Base-by-base conservation (phyloP, 2,113 vertebrate genomes). In the Albula glossodonta region DNA sequence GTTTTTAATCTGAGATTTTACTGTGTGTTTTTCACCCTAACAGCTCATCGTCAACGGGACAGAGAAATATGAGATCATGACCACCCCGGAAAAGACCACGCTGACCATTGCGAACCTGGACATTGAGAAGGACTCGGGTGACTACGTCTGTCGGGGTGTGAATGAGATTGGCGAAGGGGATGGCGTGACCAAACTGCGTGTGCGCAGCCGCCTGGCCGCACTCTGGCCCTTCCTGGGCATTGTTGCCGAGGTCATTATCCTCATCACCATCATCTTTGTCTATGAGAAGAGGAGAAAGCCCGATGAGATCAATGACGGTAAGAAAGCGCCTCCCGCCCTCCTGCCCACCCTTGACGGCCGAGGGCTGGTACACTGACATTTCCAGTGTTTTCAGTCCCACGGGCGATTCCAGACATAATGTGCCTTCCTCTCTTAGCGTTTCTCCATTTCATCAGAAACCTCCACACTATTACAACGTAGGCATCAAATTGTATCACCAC, bases 221-320 rank as follows among this genome's bases (percentile, higher is more conserved):
- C 96, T 99, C 57, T 99, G 98, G 98, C 98, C 98, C 5, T 99
- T 99, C 93, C 95, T 99, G 80, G 98, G 98, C 51, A 99, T 99
- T 0, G 98, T 99, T 89, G 98, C 96, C 0, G 98, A 99, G 88
- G 98, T 99, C 84, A 96, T 99, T 0, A 94, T 99, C 50, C 96
- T 99, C 0, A 96, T 99, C 91, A 96, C 97, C 3, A 94, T 99
- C 89, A 99, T 99, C 94, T 98, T 99, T 91, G 97, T 99, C 93
- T 99, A 99, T 0, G 98, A 99, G 94, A 99, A 98, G 94, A 97
- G 96, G 90, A 97, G 97, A 96, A 99, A 98, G 97, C 97, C 97
- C 0, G 97, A 99, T 49, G 97, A 99, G 77, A 80, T 97, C 87
- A 94, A 85, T 0, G 98, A 99, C 0, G 98, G 98, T 99, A 96